phyloP scores from a whole-genome alignment of 2,888 invertebrate genomes.

The Ormyrus thymus region DNA sequence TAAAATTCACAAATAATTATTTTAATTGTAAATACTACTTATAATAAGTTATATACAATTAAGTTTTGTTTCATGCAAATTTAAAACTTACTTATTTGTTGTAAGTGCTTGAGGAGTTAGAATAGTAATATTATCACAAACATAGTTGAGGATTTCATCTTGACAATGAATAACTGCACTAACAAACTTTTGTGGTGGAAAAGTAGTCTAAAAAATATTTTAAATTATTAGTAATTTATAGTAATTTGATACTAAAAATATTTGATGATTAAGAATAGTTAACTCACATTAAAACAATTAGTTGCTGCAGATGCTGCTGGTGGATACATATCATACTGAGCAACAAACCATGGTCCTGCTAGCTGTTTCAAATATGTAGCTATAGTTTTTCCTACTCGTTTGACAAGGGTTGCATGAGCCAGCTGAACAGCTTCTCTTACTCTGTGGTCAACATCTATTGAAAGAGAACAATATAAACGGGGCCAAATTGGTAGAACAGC shows the following conservation, averaged over 20 bases:
- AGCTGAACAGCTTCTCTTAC: slow-evolving; percentile 87
- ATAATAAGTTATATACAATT: too few relatives aligned
- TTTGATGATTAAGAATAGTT: not conserved
- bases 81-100: slow-evolving; percentile 74
- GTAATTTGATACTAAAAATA: slow-evolving; percentile 35
- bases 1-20: not conserved
- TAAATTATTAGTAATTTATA: slow-evolving; percentile 26
- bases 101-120: slow-evolving; percentile 78
- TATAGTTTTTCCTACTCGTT: slow-evolving; percentile 83
- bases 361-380: slow-evolving; percentile 88
- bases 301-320: slow-evolving; percentile 87
- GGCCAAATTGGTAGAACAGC: slow-evolving; percentile 89
- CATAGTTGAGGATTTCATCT: slow-evolving; percentile 84
- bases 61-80: not conserved
- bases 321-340: slow-evolving; percentile 89
- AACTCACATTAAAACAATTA: slow-evolving; percentile 79
- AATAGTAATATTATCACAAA: slow-evolving; percentile 83
- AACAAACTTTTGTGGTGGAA: slow-evolving; percentile 85
- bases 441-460: slow-evolving; percentile 87
- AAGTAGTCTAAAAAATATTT: slow-evolving; percentile 79
- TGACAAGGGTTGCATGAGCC: slow-evolving; percentile 83
- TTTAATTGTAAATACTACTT: too few relatives aligned
- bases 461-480: slow-evolving; percentile 84
- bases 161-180: slow-evolving; percentile 90
- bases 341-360: slow-evolving; percentile 89